phyloP scores from a whole-genome alignment of 2,797 vertebrate species.

The Oreochromis grahami region DNA sequence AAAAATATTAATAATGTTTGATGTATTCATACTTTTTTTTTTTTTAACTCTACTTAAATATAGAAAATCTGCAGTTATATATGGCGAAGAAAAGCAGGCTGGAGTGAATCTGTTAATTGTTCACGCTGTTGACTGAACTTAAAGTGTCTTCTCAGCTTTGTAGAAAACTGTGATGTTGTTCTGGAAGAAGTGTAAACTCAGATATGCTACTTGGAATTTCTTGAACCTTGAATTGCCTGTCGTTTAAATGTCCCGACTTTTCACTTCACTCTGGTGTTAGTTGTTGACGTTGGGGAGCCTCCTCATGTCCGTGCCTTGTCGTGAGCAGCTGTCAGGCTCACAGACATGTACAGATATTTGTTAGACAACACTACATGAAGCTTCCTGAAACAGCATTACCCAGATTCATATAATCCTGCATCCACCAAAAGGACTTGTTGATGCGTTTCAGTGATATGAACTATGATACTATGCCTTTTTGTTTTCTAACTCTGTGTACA shows the following conservation, averaged over 20 bases:
- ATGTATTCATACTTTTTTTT: background rate
- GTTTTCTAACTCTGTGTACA: conserved; percentile 35
- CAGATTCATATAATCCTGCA: background rate
- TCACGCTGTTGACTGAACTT: background rate
- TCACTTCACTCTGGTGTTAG: background rate
- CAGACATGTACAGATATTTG: background rate
- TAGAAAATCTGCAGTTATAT: background rate
- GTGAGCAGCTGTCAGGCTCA: background rate
- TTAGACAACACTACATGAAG: conserved; percentile 10
- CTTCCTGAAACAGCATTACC: background rate
- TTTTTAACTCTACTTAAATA: background rate
- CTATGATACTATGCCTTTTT: conserved; percentile 26
- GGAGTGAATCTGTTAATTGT: background rate
- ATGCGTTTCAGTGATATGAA: background rate
- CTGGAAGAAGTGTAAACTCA: background rate
- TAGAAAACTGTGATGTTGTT: background rate
- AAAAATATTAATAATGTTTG: background rate
- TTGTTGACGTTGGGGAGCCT: background rate
- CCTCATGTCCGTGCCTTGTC: conserved; percentile 1
- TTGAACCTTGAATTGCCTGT: background rate
- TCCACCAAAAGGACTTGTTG: background rate
- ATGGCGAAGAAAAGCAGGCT: background rate
- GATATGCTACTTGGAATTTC: background rate
- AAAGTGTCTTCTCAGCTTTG: background rate
- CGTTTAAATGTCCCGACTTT: background rate